A percentile compares a stretch with the other conserved stretches of the same genome.
phyloP scores from a whole-genome alignment of 35 echinoderm and acorn worm genomes.

The Chiridota heheva region DNA sequence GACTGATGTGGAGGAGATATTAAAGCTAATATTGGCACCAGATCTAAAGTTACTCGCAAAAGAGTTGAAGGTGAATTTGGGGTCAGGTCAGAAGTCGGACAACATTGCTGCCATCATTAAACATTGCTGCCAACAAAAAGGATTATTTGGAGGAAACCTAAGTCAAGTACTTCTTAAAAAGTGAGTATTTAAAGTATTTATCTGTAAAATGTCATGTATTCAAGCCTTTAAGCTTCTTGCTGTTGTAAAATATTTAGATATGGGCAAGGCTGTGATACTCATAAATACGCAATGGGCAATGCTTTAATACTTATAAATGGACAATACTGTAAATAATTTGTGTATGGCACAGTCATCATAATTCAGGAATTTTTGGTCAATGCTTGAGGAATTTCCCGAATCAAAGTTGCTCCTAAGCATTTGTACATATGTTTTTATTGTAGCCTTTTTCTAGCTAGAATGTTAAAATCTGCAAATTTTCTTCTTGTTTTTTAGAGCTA shows the following conservation, averaged over 20 bases:
- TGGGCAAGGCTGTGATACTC: neutral
- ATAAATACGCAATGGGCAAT: neutral
- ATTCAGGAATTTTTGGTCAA: too few relatives aligned
- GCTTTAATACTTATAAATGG: neutral
- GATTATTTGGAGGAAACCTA: conserved; percentile 68
- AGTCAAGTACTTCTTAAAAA: conserved; percentile 68
- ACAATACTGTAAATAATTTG: too few relatives aligned
- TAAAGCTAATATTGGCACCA: conserved; percentile 66
- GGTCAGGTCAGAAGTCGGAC: conserved; percentile 42
- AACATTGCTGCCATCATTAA: conserved; percentile 56
- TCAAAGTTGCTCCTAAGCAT: too few relatives aligned
- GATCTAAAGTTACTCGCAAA: conserved; percentile 74
- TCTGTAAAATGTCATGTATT: neutral
- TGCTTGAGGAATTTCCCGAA: too few relatives aligned
- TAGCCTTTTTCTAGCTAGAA: too few relatives aligned
- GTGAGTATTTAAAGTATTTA: neutral
- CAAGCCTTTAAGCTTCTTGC: neutral
- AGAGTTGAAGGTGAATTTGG: conserved; percentile 51
- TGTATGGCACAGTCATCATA: too few relatives aligned
- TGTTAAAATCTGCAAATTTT: too few relatives aligned
- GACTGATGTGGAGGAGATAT: conserved; percentile 55
- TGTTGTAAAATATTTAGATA: neutral
- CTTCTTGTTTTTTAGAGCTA: conserved; percentile 54
- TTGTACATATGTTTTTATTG: too few relatives aligned
- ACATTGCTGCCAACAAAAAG: conserved; percentile 73